Evolutionary conservation across 2,888 invertebrate genomes (phyloP), one percentile per base, ranked within the genome.

Genomic region (Leucophora obtusa): DNA sequence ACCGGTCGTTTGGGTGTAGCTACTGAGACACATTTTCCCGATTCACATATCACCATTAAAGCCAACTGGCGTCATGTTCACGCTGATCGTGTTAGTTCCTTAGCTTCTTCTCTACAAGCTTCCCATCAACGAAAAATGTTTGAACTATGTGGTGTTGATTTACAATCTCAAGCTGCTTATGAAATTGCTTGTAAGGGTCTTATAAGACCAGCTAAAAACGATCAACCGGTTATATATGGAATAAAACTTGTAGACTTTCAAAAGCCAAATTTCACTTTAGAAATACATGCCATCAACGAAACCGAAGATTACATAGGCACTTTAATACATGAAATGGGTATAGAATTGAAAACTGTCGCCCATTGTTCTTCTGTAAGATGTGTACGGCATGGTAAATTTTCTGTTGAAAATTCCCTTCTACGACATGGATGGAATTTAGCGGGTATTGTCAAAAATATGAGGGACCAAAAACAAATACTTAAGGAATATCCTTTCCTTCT

Each of bases 221-320:
- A 94, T 76, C 91, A 94, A 24, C 96, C 97, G 0, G 91, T 98
- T 35, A 86, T 98, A 24, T 98, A 98, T 89, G 94, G 95, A 28
- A 93, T 98, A 33, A 96, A 95, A 89, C 95, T 97, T 89, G 93
- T 96, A 2, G 91, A 95, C 81, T 98, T 96, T 88, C 91, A 94
- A 24, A 92, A 93, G 14, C 98, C 98, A 0, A 91, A 96, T 83
- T 98, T 98, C 87, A 95, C 94, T 14, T 90, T 99, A 0, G 98
- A 98, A 91, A 91, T 98, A 33, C 96, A 97, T 87, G 93, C 95
- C 47, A 93, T 97, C 24, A 97, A 98, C 90, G 98, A 98, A 90
- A 93, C 93, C 84, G 95, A 96, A 83, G 91, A 92, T 56, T 96
- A 95, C 87, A 90, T 99, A 17, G 94, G 93, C 88, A 91, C 93